phyloP scores from a whole-genome alignment of 2,113 vertebrate species.

The Epinephelus moara region DNA sequence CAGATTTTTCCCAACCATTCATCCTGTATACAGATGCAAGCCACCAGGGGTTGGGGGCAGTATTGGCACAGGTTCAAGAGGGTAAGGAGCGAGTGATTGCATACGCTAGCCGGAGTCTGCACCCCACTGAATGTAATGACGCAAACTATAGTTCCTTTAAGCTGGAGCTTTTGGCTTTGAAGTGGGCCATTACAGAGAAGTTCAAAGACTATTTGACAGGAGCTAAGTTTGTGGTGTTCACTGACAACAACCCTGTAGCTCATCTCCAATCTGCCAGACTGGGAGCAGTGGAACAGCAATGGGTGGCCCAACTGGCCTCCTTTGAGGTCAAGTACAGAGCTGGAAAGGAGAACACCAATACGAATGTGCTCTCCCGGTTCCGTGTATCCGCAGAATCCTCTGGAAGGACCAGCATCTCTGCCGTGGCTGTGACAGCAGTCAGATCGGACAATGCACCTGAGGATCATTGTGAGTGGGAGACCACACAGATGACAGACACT shows the following conservation, averaged over 20 bases:
- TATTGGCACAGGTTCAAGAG: too few relatives aligned
- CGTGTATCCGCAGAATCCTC: background rate
- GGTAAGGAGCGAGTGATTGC: too few relatives aligned
- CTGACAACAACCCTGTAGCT: background rate
- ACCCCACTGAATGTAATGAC: too few relatives aligned
- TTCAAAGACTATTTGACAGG: background rate
- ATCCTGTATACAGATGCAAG: too few relatives aligned
- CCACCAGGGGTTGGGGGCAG: too few relatives aligned
- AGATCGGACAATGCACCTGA: background rate
- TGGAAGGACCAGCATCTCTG: too few relatives aligned
- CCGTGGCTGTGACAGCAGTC: too few relatives aligned
- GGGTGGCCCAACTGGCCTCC: background rate
- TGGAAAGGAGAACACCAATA: background rate
- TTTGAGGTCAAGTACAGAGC: background rate
- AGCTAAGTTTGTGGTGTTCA: background rate
- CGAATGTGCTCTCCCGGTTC: background rate
- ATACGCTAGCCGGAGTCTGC: too few relatives aligned
- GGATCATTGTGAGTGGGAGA: background rate
- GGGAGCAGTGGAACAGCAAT: background rate
- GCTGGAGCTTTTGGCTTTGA: too few relatives aligned
- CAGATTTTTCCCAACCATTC: too few relatives aligned
- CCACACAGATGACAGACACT: background rate
- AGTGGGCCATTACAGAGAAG: background rate
- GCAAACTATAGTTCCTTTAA: too few relatives aligned
- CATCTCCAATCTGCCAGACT: background rate